phyloP scores from a whole-genome alignment of 2,113 vertebrate species.

The Prionailurus viverrinus region DNA sequence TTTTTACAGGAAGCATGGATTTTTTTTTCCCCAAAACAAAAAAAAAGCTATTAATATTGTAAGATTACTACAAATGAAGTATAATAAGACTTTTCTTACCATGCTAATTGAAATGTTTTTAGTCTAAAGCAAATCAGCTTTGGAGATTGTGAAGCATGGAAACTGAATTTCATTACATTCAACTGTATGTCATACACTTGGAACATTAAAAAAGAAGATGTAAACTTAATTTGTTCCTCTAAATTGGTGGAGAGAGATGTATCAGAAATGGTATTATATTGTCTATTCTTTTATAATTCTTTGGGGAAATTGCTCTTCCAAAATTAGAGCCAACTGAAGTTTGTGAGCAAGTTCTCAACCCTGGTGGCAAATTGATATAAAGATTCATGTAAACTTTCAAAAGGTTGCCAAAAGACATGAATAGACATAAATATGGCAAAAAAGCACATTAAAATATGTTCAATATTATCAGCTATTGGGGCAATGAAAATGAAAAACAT shows the following conservation, averaged over 20 bases:
- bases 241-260: neutral
- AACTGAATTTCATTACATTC: neutral
- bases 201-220: neutral
- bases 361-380: neutral
- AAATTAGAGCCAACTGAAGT: slow-evolving; percentile 1
- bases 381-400: neutral
- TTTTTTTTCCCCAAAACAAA: neutral
- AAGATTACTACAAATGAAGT: neutral
- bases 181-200: neutral
- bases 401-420: slow-evolving; percentile 16
- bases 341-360: neutral
- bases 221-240: neutral
- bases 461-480: neutral
- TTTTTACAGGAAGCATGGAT: neutral
- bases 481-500: slow-evolving; percentile 23
- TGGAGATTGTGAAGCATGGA: neutral
- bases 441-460: slow-evolving; percentile 31
- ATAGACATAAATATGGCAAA: neutral
- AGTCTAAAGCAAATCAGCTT: neutral
- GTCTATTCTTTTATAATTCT: neutral
- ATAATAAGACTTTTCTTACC: neutral
- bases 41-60: neutral
- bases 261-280: neutral
- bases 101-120: neutral
- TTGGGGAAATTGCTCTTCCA: neutral